Conservation (phyloP, 30 jellyfish, hydroid and myxozoan species). For the Hydra vulgaris region DNA sequence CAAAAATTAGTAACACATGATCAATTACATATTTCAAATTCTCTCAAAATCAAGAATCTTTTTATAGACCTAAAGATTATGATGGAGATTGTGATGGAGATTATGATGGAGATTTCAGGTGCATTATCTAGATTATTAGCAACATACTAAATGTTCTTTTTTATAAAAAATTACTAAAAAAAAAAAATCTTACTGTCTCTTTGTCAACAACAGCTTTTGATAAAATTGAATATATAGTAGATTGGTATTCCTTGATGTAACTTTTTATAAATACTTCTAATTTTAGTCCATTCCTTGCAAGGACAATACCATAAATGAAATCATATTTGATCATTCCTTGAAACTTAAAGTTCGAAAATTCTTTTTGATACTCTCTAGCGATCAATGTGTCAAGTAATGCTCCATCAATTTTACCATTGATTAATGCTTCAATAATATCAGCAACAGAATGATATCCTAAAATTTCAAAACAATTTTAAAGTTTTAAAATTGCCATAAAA, state of each 20-base stretch:
- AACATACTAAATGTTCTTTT: background rate
- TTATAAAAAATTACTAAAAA: no score
- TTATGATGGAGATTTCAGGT: no score
- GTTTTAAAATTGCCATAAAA: background rate
- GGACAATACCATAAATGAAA: slow-evolving; percentile 84
- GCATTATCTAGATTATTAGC: no score
- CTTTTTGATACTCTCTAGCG: slow-evolving; percentile 92
- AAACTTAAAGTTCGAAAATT: slow-evolving; percentile 45
- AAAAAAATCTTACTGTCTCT: background rate
- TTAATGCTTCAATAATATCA: slow-evolving; percentile 55
- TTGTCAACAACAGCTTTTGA: slow-evolving; percentile 48
- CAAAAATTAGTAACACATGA: no score
- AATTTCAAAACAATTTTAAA: background rate
- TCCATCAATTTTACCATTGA: slow-evolving; percentile 62
- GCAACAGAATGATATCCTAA: slow-evolving; percentile 66
- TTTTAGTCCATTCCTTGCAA: slow-evolving; percentile 82
- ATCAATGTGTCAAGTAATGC: slow-evolving; percentile 87
- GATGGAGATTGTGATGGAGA: no score
- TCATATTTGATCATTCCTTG: slow-evolving; percentile 88
- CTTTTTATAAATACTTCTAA: slow-evolving; percentile 42
- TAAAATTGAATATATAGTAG: slow-evolving; percentile 58
- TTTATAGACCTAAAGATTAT: no score
- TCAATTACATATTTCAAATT: no score
- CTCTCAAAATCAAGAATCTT: no score
- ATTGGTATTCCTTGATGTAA: slow-evolving; percentile 64